Conservation (phyloP, 2,113 vertebrate genomes). For the Pygoscelis adeliae region DNA sequence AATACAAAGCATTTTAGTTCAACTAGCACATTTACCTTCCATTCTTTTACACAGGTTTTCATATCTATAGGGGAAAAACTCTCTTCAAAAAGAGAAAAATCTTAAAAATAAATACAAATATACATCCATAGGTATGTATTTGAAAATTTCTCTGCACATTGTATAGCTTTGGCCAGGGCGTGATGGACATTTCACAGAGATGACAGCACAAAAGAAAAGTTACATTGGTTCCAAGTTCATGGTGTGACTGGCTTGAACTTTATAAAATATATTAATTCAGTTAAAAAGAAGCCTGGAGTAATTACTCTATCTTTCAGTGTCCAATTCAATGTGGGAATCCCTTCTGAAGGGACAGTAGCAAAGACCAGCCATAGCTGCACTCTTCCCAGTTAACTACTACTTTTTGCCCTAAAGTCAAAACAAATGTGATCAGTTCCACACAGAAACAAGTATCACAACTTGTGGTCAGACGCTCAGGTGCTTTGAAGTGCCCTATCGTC, state of each 20-base stretch:
- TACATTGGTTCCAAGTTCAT: neutral
- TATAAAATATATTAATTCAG: neutral
- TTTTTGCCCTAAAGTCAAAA: neutral
- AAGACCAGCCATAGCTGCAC: no score
- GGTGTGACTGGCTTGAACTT: neutral
- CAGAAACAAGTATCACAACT: neutral
- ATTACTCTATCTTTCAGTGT: neutral
- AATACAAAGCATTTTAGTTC: neutral
- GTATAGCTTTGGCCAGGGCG: neutral
- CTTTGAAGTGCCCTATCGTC: neutral
- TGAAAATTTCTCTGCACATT: neutral
- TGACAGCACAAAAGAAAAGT: neutral
- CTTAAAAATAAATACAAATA: neutral
- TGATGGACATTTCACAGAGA: neutral
- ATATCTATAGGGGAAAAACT: neutral
- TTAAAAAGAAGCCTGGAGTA: neutral
- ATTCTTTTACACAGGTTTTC: neutral
- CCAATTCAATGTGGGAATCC: neutral
- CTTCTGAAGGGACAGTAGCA: neutral
- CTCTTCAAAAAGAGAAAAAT: neutral
- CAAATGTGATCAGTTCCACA: fast-evolving
- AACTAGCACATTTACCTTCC: neutral
- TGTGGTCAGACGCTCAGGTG: neutral
- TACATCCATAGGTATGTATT: neutral
- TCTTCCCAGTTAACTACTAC: neutral